phyloP scores from a whole-genome alignment of 2,113 vertebrate species.

The Laterallus jamaicensis region DNA sequence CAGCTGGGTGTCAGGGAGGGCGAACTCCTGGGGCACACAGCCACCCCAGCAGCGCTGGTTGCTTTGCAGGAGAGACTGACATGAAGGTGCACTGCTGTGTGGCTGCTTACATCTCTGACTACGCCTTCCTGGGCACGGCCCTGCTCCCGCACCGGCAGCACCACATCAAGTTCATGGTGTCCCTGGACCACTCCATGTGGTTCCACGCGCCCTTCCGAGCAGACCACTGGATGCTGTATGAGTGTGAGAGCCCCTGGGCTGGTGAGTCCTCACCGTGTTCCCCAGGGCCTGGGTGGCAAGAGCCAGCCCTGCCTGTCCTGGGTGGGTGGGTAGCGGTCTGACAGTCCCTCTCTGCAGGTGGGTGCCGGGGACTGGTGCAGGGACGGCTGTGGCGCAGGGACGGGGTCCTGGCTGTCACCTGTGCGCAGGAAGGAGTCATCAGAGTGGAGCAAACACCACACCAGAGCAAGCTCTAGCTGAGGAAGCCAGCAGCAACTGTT shows the following conservation, averaged over 20 bases:
- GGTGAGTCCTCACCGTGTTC: constrained; percentile 68
- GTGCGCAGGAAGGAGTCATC: constrained; percentile 90
- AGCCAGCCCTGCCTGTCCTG: fast-evolving
- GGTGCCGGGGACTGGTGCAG: constrained; percentile 86
- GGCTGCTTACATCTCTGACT: constrained; percentile 94
- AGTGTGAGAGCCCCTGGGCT: constrained; percentile 94
- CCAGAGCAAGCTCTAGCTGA: constrained; percentile 83
- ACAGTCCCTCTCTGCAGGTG: constrained; percentile 67
- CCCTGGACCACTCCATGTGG: constrained; percentile 97
- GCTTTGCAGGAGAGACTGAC: constrained; percentile 79
- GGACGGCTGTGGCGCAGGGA: constrained; percentile 92
- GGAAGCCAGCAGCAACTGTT: neutral
- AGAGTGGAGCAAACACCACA: constrained; percentile 65
- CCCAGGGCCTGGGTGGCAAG: fast-evolving
- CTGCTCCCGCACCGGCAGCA: constrained; percentile 80
- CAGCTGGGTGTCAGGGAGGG: fast-evolving
- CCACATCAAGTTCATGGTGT: constrained; percentile 77
- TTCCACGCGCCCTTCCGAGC: constrained; percentile 91
- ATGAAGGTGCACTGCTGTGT: constrained; percentile 96
- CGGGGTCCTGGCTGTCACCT: constrained; percentile 88
- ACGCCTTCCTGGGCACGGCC: constrained; percentile 83
- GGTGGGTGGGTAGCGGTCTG: neutral
- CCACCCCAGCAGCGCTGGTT: neutral
- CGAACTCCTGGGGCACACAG: fast-evolving
- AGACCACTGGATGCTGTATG: constrained; percentile 95